Base-by-base conservation (phyloP, 2,888 invertebrate species). In the Conops quadrifasciatus region DNA sequence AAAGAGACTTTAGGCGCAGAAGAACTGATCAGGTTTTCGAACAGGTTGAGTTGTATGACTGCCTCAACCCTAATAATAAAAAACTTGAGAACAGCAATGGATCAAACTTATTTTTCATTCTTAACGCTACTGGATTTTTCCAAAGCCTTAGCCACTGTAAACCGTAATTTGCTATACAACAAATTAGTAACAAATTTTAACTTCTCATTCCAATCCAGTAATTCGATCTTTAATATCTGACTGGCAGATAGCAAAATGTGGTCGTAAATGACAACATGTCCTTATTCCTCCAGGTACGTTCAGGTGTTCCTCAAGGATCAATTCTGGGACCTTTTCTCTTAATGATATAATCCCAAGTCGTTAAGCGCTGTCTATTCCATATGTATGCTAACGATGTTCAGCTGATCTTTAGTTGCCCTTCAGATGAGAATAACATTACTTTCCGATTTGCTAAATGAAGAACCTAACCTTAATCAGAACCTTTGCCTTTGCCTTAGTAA, bases 351-450 rank as follows among this genome's bases (percentile, higher is more conserved):
- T 28, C 53, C 4, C n/a, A 15, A n/a, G 51, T 30, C 4, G 15
- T 49, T 15, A 30, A 65, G 19, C 26, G 26, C n/a, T 36, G 51
- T n/a, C n/a, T 53, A 7, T 51, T 51, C 7, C 28, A 51, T 28
- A 53, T 56, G 66, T 67, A 67, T 53, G 66, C 66, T 5, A 49
- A 65, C n/a, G 65, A 65, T 28, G 51, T 65, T 13, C 65, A 67
- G 7, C 4, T 67, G 11, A 43, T 43, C n/a, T 19, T 56, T 53
- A 67, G 56, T 30, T 16, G 53, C 43, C 28, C 51, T 16, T 28
- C 24, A 19, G 28, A 51, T 28, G 51, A 53, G 65, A 36, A 36
- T 45, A 49, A 24, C 26, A 28, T 24, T 1, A 5, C 49, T n/a
- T 49, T n/a, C 49, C 49, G n/a, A 2, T n/a, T 49, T 49, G n/a